Percentiles rank a stretch among this genome's conserved stretches.
These are phyloP conservation scores for Pyralis farinalis DNA, from an alignment of 2,888 invertebrate species.

Conservation along the genomic window DNA sequence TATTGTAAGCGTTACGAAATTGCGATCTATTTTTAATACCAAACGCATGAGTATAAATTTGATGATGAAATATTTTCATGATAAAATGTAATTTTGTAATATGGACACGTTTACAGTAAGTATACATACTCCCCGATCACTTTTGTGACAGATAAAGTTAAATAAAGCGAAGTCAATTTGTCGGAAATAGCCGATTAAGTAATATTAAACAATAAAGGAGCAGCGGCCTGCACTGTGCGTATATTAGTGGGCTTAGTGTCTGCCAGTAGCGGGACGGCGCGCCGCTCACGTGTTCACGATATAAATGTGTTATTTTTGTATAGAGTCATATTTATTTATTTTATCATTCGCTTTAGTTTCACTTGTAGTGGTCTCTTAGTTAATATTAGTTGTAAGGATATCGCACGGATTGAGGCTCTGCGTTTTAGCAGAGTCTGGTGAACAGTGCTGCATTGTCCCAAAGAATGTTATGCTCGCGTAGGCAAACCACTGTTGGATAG, in stretches of 20 bases:
- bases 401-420: constrained; percentile 70
- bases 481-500: constrained; percentile 41
- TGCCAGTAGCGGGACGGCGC: constrained; percentile 11
- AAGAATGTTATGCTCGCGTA: constrained; percentile 70
- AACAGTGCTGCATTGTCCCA: constrained; percentile 73
- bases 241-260: constrained; percentile 23
- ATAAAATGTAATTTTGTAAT: constrained; percentile 69
- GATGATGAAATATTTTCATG: constrained; percentile 61
- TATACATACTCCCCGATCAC: constrained; percentile 71
- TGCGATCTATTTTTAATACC: constrained; percentile 63
- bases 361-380: constrained; percentile 61
- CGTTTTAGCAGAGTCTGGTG: constrained; percentile 74
- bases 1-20: constrained; percentile 28
- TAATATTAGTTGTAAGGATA: constrained; percentile 63
- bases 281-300: constrained; percentile 69
- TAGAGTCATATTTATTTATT: constrained; percentile 79
- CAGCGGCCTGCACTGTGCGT: constrained; percentile 28
- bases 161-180: constrained; percentile 60
- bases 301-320: constrained; percentile 75
- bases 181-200: constrained; percentile 33
- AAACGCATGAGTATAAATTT: constrained; percentile 48
- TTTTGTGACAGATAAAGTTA: constrained; percentile 66
- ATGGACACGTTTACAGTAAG: constrained; percentile 48
- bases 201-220: constrained; percentile 12
- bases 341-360: constrained; percentile 58